These are phyloP conservation scores for Epinephelus awoara DNA, from an alignment of 2,797 vertebrate genomes.

Conservation along the genomic window DNA sequence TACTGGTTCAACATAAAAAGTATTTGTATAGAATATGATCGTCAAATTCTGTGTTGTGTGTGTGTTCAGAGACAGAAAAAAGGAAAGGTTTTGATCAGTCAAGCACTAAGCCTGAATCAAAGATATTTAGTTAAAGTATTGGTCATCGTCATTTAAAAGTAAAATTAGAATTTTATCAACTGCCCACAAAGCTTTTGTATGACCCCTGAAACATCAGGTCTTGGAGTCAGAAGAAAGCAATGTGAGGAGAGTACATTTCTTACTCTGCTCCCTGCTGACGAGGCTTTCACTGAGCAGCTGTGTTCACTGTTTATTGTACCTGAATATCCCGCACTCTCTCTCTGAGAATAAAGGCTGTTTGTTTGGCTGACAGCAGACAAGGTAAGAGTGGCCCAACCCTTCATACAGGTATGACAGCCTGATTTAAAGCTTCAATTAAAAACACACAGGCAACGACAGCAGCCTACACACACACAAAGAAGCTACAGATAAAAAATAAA, in stretches of 20 bases:
- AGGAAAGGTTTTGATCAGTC: background rate
- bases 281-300: constrained; percentile 13
- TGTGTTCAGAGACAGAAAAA: background rate
- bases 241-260: background rate
- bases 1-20: too few relatives aligned
- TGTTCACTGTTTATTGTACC: background rate
- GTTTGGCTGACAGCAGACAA: constrained; percentile 50
- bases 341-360: constrained; percentile 68
- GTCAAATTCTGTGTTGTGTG: background rate
- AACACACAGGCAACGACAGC: constrained; percentile 16
- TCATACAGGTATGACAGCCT: constrained; percentile 61
- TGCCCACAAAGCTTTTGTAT: background rate
- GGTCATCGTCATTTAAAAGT: background rate
- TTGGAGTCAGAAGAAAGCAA: background rate
- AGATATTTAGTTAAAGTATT: background rate
- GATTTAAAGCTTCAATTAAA: constrained; percentile 72
- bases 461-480: constrained; percentile 19
- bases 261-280: background rate
- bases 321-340: constrained; percentile 11
- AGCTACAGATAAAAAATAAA: constrained; percentile 22
- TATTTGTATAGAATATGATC: background rate
- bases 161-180: background rate
- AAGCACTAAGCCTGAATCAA: background rate
- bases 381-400: constrained; percentile 53
- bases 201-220: background rate